Conservation (phyloP, 2,888 invertebrate species). For the Megalurothrips usitatus region DNA sequence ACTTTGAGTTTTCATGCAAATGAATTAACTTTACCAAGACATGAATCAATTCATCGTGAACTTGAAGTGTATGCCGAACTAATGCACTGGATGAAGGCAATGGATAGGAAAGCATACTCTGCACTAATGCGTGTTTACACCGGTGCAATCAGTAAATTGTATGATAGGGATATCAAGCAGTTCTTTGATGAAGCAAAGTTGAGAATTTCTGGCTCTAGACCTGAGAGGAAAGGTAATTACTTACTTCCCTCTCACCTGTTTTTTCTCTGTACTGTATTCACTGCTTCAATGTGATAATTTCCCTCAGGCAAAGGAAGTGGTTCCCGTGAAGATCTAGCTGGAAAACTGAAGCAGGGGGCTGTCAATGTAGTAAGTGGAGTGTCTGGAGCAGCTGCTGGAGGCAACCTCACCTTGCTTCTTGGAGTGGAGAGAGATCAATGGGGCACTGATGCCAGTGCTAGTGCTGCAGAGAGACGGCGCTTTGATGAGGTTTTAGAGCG, state of each 20-base stretch:
- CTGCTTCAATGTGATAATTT: slow-evolving; percentile 28
- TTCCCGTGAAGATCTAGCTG: slow-evolving; percentile 46
- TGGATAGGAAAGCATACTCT: slow-evolving; percentile 77
- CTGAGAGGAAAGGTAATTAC: slow-evolving; percentile 38
- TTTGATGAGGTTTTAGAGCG: slow-evolving; percentile 72
- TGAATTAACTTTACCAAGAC: slow-evolving; percentile 67
- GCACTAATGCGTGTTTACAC: slow-evolving; percentile 78
- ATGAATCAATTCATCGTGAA: slow-evolving; percentile 77
- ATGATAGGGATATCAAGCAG: slow-evolving; percentile 76
- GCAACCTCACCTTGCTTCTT: slow-evolving; percentile 41
- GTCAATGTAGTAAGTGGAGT: slow-evolving; percentile 2
- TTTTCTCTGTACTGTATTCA: slow-evolving; percentile 26
- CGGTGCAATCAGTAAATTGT: slow-evolving; percentile 75
- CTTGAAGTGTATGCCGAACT: slow-evolving; percentile 81
- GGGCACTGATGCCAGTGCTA: slow-evolving; percentile 59
- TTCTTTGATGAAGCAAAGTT: slow-evolving; percentile 73
- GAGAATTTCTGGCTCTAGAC: slow-evolving; percentile 44
- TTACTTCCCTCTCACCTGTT: neutral
- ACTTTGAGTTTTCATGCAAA: slow-evolving; percentile 49
- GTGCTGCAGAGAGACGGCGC: slow-evolving; percentile 54
- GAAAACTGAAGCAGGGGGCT: slow-evolving; percentile 44
- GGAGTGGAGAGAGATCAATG: slow-evolving; percentile 62
- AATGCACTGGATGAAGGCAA: slow-evolving; percentile 86
- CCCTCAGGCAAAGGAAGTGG: slow-evolving; percentile 46
- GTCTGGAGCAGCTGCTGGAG: slow-evolving; percentile 32